phyloP scores from a whole-genome alignment of 2,888 invertebrate genomes.

The Exephanes ischioxanthus region DNA sequence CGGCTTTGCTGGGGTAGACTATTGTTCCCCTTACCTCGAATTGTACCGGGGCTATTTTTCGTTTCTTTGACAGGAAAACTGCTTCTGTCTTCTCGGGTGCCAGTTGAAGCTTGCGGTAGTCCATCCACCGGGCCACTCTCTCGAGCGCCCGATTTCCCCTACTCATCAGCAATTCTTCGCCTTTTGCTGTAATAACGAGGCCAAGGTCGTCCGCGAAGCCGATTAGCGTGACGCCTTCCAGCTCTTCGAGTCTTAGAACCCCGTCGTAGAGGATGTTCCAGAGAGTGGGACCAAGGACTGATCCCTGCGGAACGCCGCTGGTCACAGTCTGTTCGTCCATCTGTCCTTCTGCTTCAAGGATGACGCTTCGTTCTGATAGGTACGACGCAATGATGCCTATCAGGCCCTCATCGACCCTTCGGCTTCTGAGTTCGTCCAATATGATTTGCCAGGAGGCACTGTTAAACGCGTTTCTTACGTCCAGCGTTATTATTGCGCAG shows the following conservation, averaged over 20 bases:
- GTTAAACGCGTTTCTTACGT: slow-evolving; percentile 68
- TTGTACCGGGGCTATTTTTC: slow-evolving; percentile 35
- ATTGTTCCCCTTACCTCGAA: slow-evolving; percentile 25
- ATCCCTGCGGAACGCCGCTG: slow-evolving; percentile 65
- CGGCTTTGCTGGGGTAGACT: slow-evolving; percentile 4
- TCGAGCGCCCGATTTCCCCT: slow-evolving; percentile 33
- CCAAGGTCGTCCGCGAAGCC: background rate
- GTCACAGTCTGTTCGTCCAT: slow-evolving; percentile 2
- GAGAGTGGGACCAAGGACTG: slow-evolving; percentile 52
- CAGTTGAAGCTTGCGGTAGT: slow-evolving; percentile 22
- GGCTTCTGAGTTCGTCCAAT: slow-evolving; percentile 35
- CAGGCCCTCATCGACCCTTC: slow-evolving; percentile 45
- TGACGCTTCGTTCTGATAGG: slow-evolving; percentile 31
- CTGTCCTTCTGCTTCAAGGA: slow-evolving; percentile 40
- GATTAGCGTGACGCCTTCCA: background rate
- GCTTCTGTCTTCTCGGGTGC: slow-evolving; percentile 65
- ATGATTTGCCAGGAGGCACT: slow-evolving; percentile 62
- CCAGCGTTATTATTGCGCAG: slow-evolving; percentile 63
- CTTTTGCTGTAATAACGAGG: background rate
- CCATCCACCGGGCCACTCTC: slow-evolving; percentile 48
- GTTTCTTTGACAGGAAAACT: slow-evolving; percentile 41
- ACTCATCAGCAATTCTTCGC: slow-evolving; percentile 26
- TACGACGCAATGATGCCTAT: slow-evolving; percentile 34
- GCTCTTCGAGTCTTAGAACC: slow-evolving; percentile 36
- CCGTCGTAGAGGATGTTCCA: slow-evolving; percentile 64